Conservation (phyloP, 2,113 vertebrate species). For the Platycercus adscitus region DNA sequence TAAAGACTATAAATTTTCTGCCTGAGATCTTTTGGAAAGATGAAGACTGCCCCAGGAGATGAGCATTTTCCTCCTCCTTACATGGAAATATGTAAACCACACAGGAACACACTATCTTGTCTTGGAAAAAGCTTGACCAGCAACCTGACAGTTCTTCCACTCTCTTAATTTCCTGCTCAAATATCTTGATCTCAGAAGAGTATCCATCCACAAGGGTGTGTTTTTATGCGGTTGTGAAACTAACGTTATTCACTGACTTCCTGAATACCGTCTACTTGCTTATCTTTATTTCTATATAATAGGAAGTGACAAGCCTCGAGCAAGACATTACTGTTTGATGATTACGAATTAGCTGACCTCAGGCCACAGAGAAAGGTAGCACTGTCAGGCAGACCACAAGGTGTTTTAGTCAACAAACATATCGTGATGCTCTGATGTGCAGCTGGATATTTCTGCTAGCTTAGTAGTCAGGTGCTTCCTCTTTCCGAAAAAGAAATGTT, state of each 20-base stretch:
- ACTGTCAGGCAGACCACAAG: background rate
- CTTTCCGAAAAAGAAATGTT: conserved; percentile 25
- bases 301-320: background rate
- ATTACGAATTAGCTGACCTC: conserved; percentile 7
- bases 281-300: background rate
- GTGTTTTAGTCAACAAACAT: background rate
- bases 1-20: background rate
- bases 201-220: background rate
- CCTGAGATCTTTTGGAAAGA: background rate
- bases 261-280: background rate
- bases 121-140: background rate
- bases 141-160: background rate
- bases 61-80: background rate
- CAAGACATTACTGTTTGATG: background rate
- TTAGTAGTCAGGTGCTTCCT: conserved; percentile 20
- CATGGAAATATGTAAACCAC: background rate
- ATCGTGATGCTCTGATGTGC: background rate
- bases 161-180: background rate
- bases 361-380: background rate
- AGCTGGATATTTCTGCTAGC: conserved; percentile 28
- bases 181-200: background rate
- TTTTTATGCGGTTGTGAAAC: background rate
- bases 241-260: background rate
- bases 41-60: background rate
- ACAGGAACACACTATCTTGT: background rate